These are phyloP conservation scores for Lepilemur septentrionalis DNA, from an alignment of 2,797 vertebrate species.

Conservation along the genomic window DNA sequence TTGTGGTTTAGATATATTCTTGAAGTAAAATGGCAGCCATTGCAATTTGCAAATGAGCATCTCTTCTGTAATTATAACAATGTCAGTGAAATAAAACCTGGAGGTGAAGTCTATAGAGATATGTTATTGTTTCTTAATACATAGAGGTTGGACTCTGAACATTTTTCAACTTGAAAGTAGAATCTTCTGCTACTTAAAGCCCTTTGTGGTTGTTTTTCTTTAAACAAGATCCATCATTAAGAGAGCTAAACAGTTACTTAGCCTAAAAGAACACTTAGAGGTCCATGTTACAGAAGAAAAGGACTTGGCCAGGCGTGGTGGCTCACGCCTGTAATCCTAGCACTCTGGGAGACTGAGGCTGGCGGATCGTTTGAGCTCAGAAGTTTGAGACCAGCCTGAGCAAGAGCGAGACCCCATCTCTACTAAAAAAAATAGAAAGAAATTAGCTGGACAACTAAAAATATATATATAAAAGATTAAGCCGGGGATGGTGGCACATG, in stretches of 20 bases:
- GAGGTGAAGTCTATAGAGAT: slow-evolving; percentile 36
- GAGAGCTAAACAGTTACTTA: slow-evolving; percentile 10
- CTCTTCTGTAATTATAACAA: slow-evolving; percentile 37
- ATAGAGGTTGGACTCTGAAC: slow-evolving; percentile 8
- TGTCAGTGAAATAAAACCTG: slow-evolving; percentile 53
- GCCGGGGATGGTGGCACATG: no score
- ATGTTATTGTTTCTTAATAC: slow-evolving; percentile 32
- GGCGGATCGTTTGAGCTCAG: no score
- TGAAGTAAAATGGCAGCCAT: slow-evolving; percentile 59
- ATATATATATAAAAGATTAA: no score
- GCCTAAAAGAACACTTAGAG: slow-evolving; percentile 19
- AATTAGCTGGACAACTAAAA: no score
- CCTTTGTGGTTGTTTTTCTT: background rate
- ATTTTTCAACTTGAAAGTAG: slow-evolving; percentile 37
- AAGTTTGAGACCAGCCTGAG: no score
- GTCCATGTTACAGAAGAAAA: slow-evolving; percentile 20
- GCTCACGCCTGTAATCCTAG: no score
- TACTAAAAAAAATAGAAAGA: no score
- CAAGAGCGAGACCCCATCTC: no score
- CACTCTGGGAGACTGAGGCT: no score
- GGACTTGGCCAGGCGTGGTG: background rate
- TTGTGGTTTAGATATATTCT: slow-evolving; percentile 52
- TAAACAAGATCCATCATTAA: slow-evolving; percentile 43
- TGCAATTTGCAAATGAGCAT: slow-evolving; percentile 22
- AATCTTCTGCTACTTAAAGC: slow-evolving; percentile 37